Evolutionary conservation across 2,113 vertebrate genomes (phyloP), one percentile per base, ranked within the genome.

Genomic region (Perognathus longimembris): DNA sequence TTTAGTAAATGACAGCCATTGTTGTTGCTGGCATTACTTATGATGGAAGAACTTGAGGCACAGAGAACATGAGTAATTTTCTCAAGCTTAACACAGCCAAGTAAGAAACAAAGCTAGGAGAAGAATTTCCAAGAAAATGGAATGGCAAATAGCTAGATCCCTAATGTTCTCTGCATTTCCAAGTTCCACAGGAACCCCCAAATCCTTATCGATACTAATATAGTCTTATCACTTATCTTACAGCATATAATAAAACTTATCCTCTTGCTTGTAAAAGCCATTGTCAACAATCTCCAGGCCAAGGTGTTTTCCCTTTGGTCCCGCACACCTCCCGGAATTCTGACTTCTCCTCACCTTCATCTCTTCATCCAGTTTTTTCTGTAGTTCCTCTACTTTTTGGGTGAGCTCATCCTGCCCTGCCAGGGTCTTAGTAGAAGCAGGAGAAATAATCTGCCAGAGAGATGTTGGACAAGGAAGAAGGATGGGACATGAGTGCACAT

Each of bases 311-410:
- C 70, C 59, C 50, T 1, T 10, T 3, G 54, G 59, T 10, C 64
- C 64, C 32, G 24, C 64, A 34, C 14, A 30, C 64, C 18, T 21
- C 20, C 30, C 1, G 0, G 4, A 32, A 57, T 54, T 70, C 73
- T 15, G 5, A 15, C 6, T 34, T 34, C 54, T 69, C 50, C 81
- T 97, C 87, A 99, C 99, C 98, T 98, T 98, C 59, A 97, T 97
- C 94, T 98, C 98, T 89, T 97, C 97, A 0, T 98, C 97, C 28
- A 99, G 95, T 59, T 98, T 98, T 61, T 95, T 96, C 96, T 99
- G 98, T 7, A 99, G 98, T 50, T 98, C 98, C 30, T 97, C 96
- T 67, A 99, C 88, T 84, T 96, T 98, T 96, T 67, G 96, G 95
- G 98, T 97, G 83, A 99, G 97, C 1, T 97, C 98, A 0, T 83